Percentiles rank a stretch among this genome's conserved stretches.
Evolutionary conservation across 2,797 vertebrate genomes (phyloP).

Genomic region (Taeniopygia guttata): DNA sequence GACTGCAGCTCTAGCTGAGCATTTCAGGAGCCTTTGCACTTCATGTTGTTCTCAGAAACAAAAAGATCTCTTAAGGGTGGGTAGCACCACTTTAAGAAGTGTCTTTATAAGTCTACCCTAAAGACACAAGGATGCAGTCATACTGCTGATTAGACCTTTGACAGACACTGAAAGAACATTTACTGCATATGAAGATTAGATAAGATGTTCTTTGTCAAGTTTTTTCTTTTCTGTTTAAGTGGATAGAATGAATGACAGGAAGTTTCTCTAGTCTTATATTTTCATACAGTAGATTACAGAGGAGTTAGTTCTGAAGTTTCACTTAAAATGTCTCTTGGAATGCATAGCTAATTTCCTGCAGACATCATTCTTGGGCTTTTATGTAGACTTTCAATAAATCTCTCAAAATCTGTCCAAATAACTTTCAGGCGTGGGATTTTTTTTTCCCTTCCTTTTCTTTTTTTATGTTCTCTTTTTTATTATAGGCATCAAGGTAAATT

Average conservation of each 20-base stretch:
- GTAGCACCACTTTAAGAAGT: not conserved
- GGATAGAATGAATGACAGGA: constrained; percentile 17
- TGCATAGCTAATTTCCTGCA: constrained; percentile 71
- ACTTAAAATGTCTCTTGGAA: constrained; percentile 61
- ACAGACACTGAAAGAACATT: not conserved
- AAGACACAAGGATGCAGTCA: not conserved
- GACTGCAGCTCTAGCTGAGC: not conserved
- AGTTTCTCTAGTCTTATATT: constrained; percentile 24
- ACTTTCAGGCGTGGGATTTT: not conserved
- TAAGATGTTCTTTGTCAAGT: constrained; percentile 24
- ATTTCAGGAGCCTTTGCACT: not conserved
- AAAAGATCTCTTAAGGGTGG: not conserved
- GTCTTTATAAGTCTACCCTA: not conserved
- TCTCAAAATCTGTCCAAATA: constrained; percentile 40
- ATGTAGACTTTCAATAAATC: constrained; percentile 53
- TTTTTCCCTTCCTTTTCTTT: not conserved
- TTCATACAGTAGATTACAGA: constrained; percentile 36
- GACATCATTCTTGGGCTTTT: constrained; percentile 50
- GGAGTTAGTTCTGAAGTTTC: constrained; percentile 25
- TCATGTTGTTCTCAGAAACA: not conserved
- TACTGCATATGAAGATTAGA: constrained; percentile 3
- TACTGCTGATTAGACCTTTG: not conserved
- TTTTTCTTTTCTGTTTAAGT: constrained; percentile 7
- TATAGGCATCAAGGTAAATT: not conserved
- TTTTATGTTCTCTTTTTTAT: not conserved